Evolutionary conservation across 2,888 invertebrate genomes (phyloP).

Genomic region (Xestia rhomboidea): DNA sequence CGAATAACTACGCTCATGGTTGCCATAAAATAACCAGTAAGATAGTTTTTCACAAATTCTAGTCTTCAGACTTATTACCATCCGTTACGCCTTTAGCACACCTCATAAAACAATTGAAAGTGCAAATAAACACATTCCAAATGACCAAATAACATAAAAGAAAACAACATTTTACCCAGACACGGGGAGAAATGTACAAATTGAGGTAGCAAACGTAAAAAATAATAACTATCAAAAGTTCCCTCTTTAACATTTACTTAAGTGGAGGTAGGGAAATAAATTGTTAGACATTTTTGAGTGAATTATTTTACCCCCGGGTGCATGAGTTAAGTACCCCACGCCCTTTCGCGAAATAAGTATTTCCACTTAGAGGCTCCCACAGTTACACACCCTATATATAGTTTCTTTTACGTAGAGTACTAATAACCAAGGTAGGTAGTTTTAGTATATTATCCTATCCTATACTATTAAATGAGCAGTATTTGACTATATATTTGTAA

Average conservation of each 20-base stretch:
- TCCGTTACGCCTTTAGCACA: constrained; percentile 4
- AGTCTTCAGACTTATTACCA: background rate
- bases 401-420: constrained; percentile 32
- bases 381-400: constrained; percentile 29
- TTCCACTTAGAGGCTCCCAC: constrained; percentile 49
- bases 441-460: too few species aligned
- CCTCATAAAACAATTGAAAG: constrained; percentile 54
- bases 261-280: constrained; percentile 72
- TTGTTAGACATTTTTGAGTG: constrained; percentile 77
- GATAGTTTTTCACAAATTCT: background rate
- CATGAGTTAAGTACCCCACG: constrained; percentile 75
- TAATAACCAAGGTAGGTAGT: constrained; percentile 12
- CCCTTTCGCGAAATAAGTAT: constrained; percentile 66
- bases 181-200: constrained; percentile 49
- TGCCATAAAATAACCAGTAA: background rate
- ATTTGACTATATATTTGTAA: too few species aligned
- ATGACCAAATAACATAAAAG: constrained; percentile 54
- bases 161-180: constrained; percentile 46
- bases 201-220: constrained; percentile 63
- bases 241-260: constrained; percentile 73
- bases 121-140: constrained; percentile 34
- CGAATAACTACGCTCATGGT: too few species aligned
- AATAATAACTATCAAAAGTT: constrained; percentile 68
- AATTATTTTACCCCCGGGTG: constrained; percentile 79
- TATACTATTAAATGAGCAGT: too few species aligned